These are phyloP conservation scores for Chlamydotis undulata DNA, from an alignment of 2,113 vertebrate species.

Conservation along the genomic window DNA sequence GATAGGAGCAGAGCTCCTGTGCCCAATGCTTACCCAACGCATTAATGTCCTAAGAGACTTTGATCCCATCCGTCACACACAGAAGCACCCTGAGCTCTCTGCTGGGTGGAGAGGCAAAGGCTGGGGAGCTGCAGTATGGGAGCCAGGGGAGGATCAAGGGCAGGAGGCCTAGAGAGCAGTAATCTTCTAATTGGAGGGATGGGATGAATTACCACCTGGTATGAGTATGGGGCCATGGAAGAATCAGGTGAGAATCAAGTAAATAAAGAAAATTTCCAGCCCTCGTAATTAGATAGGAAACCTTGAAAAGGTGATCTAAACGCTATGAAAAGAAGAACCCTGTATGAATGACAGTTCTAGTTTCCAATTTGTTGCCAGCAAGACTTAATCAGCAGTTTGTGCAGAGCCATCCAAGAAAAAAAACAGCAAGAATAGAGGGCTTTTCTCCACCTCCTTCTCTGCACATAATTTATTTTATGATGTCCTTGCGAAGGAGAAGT, in stretches of 20 bases:
- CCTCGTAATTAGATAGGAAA: background rate
- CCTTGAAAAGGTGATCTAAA: background rate
- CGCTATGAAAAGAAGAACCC: background rate
- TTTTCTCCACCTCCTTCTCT: constrained; percentile 37
- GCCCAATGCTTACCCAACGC: background rate
- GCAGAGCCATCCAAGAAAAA: constrained; percentile 31
- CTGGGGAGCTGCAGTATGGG: background rate
- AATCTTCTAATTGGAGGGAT: background rate
- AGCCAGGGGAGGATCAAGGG: background rate
- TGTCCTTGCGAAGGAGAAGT: background rate
- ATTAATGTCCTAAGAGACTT: background rate
- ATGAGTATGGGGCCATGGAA: background rate
- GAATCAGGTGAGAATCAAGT: background rate
- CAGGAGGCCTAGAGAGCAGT: background rate
- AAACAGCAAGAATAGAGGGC: constrained; percentile 20
- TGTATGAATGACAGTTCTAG: background rate
- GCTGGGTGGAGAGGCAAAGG: background rate
- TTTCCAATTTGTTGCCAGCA: constrained; percentile 31
- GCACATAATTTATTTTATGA: background rate
- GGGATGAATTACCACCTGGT: background rate
- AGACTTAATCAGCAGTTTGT: constrained; percentile 32
- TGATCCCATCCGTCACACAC: background rate
- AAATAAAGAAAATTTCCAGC: background rate
- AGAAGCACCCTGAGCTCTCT: background rate
- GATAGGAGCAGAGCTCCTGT: background rate